These are phyloP conservation scores for Nasonia oneida DNA, from an alignment of 2,888 invertebrate genomes.

Conservation along the genomic window DNA sequence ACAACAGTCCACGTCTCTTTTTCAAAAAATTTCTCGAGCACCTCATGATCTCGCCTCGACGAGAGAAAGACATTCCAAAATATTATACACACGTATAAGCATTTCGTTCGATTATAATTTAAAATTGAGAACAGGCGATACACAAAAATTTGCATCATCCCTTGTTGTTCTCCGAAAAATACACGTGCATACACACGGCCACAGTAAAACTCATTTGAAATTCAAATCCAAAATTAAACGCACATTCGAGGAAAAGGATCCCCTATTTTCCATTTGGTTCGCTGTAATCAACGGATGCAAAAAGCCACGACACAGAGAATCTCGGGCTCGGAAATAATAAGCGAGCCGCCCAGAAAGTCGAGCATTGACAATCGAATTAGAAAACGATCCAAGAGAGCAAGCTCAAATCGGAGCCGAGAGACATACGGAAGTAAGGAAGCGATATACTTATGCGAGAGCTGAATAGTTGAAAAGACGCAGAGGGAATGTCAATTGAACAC, in stretches of 20 bases:
- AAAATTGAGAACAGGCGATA: not conserved
- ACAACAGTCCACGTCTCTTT: conserved; percentile 37
- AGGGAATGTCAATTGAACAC: not conserved
- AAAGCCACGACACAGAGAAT: not conserved
- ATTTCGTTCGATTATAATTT: not conserved
- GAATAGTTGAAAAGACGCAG: not conserved
- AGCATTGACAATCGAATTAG: conserved; percentile 79
- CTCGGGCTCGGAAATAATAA: not conserved
- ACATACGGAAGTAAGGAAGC: not conserved
- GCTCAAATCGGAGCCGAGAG: not conserved
- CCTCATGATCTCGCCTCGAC: not conserved
- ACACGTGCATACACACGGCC: not conserved
- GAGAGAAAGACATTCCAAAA: not conserved
- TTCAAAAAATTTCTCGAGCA: conserved; percentile 45
- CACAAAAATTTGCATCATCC: not conserved
- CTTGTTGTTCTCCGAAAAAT: not conserved
- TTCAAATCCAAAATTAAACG: not conserved
- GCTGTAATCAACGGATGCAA: conserved; percentile 4
- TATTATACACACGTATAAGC: not conserved
- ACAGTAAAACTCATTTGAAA: not conserved
- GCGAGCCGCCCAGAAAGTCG: conserved; percentile 73
- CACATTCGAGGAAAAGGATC: not conserved
- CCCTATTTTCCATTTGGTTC: not conserved
- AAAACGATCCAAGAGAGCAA: conserved; percentile 19
- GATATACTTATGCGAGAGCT: not conserved